A percentile compares a stretch with the other conserved stretches of the same genome.
These are phyloP conservation scores for Ophion costatus DNA, from an alignment of 2,888 invertebrate species.

Conservation along the genomic window DNA sequence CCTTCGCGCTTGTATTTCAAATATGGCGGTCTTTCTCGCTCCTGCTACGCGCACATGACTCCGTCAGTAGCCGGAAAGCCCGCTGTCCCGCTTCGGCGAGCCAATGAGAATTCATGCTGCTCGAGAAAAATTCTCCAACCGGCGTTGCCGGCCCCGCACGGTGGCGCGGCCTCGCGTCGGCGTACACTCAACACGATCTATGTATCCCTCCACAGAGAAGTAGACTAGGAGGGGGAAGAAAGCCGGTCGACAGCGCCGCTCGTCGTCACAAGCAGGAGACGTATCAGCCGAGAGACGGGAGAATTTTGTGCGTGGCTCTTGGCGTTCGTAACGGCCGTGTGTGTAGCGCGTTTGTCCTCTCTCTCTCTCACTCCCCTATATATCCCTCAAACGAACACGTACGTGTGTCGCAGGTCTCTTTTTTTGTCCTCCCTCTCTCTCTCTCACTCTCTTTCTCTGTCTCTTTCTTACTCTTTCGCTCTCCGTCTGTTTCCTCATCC, in stretches of 20 bases:
- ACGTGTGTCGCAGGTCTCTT: slow-evolving; percentile 36
- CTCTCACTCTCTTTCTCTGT: background rate
- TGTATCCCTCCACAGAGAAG: background rate
- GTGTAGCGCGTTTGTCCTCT: slow-evolving; percentile 70
- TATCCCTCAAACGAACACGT: slow-evolving; percentile 29
- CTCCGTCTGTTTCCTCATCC: slow-evolving; percentile 30
- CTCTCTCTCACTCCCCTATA: slow-evolving; percentile 23
- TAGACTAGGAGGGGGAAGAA: slow-evolving; percentile 14
- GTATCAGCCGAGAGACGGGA: slow-evolving; percentile 40
- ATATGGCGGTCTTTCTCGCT: background rate
- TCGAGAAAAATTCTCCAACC: slow-evolving; percentile 31
- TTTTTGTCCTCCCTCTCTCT: slow-evolving; percentile 19
- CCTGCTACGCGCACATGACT: slow-evolving; percentile 38
- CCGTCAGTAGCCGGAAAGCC: slow-evolving; percentile 54
- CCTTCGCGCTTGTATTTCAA: background rate
- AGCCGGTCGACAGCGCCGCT: slow-evolving; percentile 69
- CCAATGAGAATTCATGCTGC: slow-evolving; percentile 55
- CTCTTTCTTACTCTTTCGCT: slow-evolving; percentile 2
- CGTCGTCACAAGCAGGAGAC: slow-evolving; percentile 70
- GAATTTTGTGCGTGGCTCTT: slow-evolving; percentile 40
- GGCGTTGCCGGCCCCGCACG: slow-evolving; percentile 46
- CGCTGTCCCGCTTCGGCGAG: slow-evolving; percentile 9
- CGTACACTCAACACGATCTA: slow-evolving; percentile 59
- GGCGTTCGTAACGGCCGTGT: slow-evolving; percentile 60
- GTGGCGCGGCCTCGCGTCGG: slow-evolving; percentile 66